Evolutionary conservation across 2,888 invertebrate species (phyloP), one percentile per base, ranked within the genome.

Genomic region (Diachrysia chrysitis): DNA sequence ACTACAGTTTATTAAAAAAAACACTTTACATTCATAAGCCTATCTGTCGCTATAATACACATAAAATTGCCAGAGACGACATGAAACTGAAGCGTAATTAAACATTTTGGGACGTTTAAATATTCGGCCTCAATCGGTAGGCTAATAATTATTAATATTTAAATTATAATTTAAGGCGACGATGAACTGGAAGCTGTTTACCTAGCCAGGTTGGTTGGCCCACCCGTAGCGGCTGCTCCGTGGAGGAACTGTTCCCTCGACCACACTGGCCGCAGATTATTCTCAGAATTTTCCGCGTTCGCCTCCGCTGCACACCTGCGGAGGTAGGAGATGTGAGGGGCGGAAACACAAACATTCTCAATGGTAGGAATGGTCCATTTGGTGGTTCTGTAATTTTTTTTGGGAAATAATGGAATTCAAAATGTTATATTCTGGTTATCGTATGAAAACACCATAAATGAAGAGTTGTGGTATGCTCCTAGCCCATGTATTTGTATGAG

Each of bases 161-260:
- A n/a, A n/a, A n/a, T n/a, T n/a, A n/a, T n/a, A n/a, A n/a, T n/a
- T 54, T 42, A 37, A 51, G 16, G 35, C 19, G 32, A 7, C 7
- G 17, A 0, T 17, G 48, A 19, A 14, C 55, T 59, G 58, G 55
- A 69, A 58, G 35, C 48, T 57, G 58, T 70, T 73, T 79, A 87
- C 86, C 87, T 89, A 66, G 87, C 81, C 61, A 83, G 77, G 69
- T 87, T 78, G 73, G 95, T 95, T n/a, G 97, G 96, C 1, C 97
- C 97, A 54, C 97, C 97, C 58, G 96, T 97, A 42, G 97, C 97
- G 12, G 97, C 96, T 42, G 96, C 96, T 78, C 97, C 96, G 88
- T 97, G 97, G 57, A 97, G 95, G 90, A 97, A 97, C 87, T 97
- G 97, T 85, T 98, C 97, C 19, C 98, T 95, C 1, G 97, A 97